Evolutionary conservation across 2,113 vertebrate species (phyloP), one percentile per base, ranked within the genome.

Genomic region (Coptodon bakossiorum): DNA sequence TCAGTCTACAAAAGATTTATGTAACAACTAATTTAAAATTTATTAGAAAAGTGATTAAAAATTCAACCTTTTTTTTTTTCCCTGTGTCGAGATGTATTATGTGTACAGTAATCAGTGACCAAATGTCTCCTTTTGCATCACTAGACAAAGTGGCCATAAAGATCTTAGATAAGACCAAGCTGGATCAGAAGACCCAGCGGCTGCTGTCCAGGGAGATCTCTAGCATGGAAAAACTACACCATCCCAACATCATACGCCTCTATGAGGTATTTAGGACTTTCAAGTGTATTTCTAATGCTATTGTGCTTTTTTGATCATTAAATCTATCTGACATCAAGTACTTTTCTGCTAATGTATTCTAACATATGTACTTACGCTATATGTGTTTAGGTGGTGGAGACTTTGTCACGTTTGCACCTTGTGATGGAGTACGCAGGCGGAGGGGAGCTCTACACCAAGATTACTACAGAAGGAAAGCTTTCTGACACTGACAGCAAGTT

Each of bases 141-240:
- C 78, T 95, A 99, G 98, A 99, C 93, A 99, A 99, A 95, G 99
- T 99, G 90, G 98, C 99, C 56, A 98, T 99, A 90, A 99, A 99
- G 95, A 99, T 99, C 95, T 94, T 99, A 91, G 98, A 99, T 93
- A 99, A 99, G 96, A 98, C 98, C 81, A 99, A 99, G 90, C 93
- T 99, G 90, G 99, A 99, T 91, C 97, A 97, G 94, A 99, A 99
- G 93, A 99, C 98, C 5, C 98, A 99, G 79, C 95, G 96, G 50
- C 96, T 99, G 50, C 95, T 99, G 3, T 99, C 99, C 27, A 95
- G 97, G 31, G 99, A 99, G 94, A 99, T 99, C 92, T 99, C 98
- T 53, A 99, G 97, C 96, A 99, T 99, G 99, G 98, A 99, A 92
- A 98, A 97, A 29, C 95, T 99, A 22, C 98, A 99, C 80, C 99